A percentile compares a stretch with the other conserved stretches of the same genome.
Conservation (phyloP, 1,140 invertebrate genomes). For the Drosophila dunni region DNA sequence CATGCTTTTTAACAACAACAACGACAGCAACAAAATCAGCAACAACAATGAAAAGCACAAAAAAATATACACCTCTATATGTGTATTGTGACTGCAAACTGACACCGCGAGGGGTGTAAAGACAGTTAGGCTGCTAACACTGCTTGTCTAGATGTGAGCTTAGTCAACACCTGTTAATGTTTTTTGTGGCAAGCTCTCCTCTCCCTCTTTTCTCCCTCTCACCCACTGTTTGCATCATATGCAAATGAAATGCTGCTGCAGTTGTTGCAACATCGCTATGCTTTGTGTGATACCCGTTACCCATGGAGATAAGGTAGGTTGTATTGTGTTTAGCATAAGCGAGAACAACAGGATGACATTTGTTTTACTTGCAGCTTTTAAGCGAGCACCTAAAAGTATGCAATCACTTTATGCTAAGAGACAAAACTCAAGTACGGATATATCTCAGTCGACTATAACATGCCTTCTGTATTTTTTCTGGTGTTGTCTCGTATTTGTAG, state of each 20-base stretch:
- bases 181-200: slow-evolving; percentile 32
- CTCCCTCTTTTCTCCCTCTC: neutral
- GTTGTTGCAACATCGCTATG: slow-evolving; percentile 2
- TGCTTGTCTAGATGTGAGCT: slow-evolving; percentile 49
- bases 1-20: slow-evolving; percentile 41
- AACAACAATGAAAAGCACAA: slow-evolving; percentile 1
- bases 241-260: slow-evolving; percentile 74
- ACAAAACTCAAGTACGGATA: too few species aligned
- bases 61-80: slow-evolving; percentile 11
- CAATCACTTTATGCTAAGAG: too few species aligned
- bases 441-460: too few species aligned
- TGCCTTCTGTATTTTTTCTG: neutral
- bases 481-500: slow-evolving; percentile 31
- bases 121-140: slow-evolving; percentile 13
- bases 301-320: too few species aligned
- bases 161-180: slow-evolving; percentile 82
- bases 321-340: too few species aligned
- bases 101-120: slow-evolving; percentile 17
- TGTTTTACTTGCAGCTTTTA: too few species aligned
- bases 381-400: too few species aligned
- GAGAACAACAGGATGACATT: too few species aligned
- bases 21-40: neutral
- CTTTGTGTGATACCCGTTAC: too few species aligned
- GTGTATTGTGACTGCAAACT: slow-evolving; percentile 11
- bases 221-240: slow-evolving; percentile 36